Base-by-base conservation (phyloP, 2,797 vertebrate genomes). In the Molossus molossus region DNA sequence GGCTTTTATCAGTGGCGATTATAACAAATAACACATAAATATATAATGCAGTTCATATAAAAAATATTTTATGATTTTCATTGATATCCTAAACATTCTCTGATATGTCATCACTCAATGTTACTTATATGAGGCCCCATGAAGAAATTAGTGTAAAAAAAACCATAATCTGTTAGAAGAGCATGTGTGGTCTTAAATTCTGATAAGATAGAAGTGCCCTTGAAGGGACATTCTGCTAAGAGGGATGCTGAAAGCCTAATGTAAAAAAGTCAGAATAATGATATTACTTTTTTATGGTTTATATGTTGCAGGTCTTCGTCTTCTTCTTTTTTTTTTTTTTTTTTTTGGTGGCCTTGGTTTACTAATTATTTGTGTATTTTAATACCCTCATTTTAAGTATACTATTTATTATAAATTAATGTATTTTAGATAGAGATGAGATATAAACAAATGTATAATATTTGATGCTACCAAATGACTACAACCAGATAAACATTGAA, bases 371-470 rank as follows among this genome's bases (percentile, higher is more conserved):
- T 58, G 23, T 65, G 40, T 75, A n/a, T 89, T 58, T 85, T 65
- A 72, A 83, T 67, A 83, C 0, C 14, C 29, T 75, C 3, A 50
- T 75, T 77, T 83, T 69, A 86, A 81, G 40, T 57, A 60, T 69
- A 14, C 13, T 1, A 83, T 64, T 86, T 93, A 48, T 33, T 81
- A 86, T 86, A 86, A 95, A 60, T 69, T 64, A 84, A 40, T 80
- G 48, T 0, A 37, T 25, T 76, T 89, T 89, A 84, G 17, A 45
- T 69, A 89, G 27, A 89, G 17, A 37, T 69, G 33, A 80, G 1
- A 58, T 48, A 62, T 29, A 86, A 83, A 45, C 67, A 62, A 86
- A 65, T 23, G 6, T 57, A 27, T 33, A 60, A 45, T 81, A 92
- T 72, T 77, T 40, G 55, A 72, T 88, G 25, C 79, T 40, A 10